Conservation (phyloP, 2,113 vertebrate genomes). For the Carlito syrichta region DNA sequence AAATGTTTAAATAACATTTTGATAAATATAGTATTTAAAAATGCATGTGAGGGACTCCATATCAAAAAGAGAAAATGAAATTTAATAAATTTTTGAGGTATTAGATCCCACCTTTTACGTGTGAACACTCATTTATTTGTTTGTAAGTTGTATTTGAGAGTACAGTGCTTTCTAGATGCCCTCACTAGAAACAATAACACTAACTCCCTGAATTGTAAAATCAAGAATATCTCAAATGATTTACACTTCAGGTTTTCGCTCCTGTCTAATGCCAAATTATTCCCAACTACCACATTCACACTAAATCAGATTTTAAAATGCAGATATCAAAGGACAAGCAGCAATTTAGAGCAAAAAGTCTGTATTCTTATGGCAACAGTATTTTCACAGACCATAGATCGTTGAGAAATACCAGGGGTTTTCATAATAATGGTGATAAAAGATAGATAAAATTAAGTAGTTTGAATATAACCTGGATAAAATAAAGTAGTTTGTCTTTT, state of each 20-base stretch:
- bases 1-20: neutral
- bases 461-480: neutral
- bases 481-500: neutral
- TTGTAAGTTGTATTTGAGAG: neutral
- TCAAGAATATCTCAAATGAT: neutral
- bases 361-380: neutral
- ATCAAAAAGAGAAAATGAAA: neutral
- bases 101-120: neutral
- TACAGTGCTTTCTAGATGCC: neutral
- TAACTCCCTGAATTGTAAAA: neutral
- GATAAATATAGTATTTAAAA: neutral
- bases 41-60: neutral
- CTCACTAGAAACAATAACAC: neutral
- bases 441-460: neutral
- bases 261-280: neutral
- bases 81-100: neutral
- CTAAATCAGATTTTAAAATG: neutral
- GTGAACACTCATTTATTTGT: neutral
- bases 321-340: neutral
- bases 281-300: neutral
- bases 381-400: neutral
- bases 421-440: neutral
- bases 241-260: neutral
- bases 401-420: neutral
- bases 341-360: neutral